These are phyloP conservation scores for Stenurella melanura DNA, from an alignment of 2,888 invertebrate genomes.

Conservation along the genomic window DNA sequence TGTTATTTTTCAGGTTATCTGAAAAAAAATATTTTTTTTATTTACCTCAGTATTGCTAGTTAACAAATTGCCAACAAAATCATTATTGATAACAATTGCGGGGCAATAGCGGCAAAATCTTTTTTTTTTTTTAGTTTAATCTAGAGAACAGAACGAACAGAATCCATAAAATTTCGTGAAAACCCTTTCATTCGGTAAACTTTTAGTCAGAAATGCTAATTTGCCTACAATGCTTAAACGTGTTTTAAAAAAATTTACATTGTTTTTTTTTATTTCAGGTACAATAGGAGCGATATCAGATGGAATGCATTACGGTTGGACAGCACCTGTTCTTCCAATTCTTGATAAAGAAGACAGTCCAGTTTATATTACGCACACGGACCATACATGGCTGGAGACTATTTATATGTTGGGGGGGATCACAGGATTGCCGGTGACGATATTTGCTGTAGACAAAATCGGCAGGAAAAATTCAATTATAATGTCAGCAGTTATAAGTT, in stretches of 20 bases:
- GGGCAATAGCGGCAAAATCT: no score
- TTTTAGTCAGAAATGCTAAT: no score
- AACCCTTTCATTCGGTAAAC: no score
- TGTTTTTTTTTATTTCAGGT: constrained; percentile 65
- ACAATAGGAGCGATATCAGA: constrained; percentile 72
- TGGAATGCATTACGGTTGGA: constrained; percentile 73
- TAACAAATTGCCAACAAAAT: no score
- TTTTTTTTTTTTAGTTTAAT: no score
- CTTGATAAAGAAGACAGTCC: constrained; percentile 64
- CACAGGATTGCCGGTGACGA: constrained; percentile 69
- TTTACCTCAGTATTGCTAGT: no score
- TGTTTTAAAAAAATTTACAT: background rate
- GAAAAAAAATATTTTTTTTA: no score
- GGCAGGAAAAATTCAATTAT: constrained; percentile 70
- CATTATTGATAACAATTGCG: no score
- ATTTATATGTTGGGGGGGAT: constrained; percentile 66
- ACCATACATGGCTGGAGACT: constrained; percentile 66
- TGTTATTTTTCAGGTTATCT: no score
- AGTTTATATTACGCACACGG: constrained; percentile 62
- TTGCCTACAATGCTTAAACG: no score
- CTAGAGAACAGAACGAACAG: no score
- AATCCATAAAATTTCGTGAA: no score
- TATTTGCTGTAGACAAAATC: constrained; percentile 67
- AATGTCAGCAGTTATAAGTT: constrained; percentile 67
- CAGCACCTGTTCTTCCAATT: constrained; percentile 69